Base-by-base conservation (phyloP, 2,888 invertebrate genomes). In the Doris montereyensis region DNA sequence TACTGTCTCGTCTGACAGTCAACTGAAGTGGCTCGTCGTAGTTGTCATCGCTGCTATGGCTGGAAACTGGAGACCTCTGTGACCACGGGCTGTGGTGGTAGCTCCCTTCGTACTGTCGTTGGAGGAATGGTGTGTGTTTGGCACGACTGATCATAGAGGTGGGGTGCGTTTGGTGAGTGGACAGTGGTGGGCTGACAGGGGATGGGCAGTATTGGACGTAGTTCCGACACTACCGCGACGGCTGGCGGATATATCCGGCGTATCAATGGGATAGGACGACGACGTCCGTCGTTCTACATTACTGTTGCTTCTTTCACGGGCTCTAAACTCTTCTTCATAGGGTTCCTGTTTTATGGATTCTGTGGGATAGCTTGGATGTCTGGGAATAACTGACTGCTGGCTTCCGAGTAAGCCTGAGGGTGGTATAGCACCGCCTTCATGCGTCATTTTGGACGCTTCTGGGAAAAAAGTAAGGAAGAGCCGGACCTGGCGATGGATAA, bases 11-110 rank as follows among this genome's bases (percentile, higher is more conserved):
- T 21, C 81, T 79, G 26, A 84, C 84, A 1, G 83, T 83, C 70
- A 84, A 82, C 75, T 83, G 84, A 26, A 84, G 79, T 4, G 84
- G 84, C 57, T 83, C 83, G 41, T 84, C 83, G 10, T 74, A 70
- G 17, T 81, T 82, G 30, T 84, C 83, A 58, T 82, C 83, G 52
- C 81, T 82, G 72, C 81, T 81, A 77, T 81, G 79, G 70, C 81
- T 83, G 65, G 78, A 81, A 70, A 80, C 57, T 21, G 83, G 81
- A 1, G 83, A 82, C 26, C 81, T 68, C 71, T 77, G 71, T 13
- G 77, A 35, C 79, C 81, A 79, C 30, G 26, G 30, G 72, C n/a
- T 28, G n/a, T 41, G 24, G 21, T 65, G 24, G 34, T 70, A 67
- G 76, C 2, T 21, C 28, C 28, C 41, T 28, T 79, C 79, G 24